Evolutionary conservation across 1,140 invertebrate genomes (phyloP).

Genomic region (Brachionus asplanchnoidis): DNA sequence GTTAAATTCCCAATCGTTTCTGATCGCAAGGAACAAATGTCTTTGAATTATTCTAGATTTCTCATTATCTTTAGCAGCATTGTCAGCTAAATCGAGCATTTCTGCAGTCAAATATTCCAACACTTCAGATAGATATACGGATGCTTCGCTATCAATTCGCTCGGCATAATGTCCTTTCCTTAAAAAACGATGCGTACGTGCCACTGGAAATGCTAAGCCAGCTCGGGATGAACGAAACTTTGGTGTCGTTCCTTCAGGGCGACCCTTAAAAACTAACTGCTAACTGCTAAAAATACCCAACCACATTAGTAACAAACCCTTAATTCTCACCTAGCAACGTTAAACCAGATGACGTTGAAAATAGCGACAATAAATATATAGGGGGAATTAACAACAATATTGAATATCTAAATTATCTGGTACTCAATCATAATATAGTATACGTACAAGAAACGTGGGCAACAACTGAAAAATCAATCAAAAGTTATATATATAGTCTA

Average conservation of each 20-base stretch:
- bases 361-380: too few species aligned
- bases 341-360: too few species aligned
- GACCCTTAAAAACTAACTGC: too few species aligned
- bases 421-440: too few species aligned
- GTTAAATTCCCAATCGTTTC: conserved; percentile 57
- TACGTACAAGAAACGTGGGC: too few species aligned
- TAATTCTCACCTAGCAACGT: too few species aligned
- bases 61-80: conserved; percentile 66
- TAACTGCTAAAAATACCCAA: too few species aligned
- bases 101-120: conserved; percentile 56
- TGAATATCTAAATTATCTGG: too few species aligned
- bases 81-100: conserved; percentile 63
- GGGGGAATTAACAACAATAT: too few species aligned
- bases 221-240: conserved; percentile 47
- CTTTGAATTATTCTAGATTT: conserved; percentile 60
- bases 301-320: too few species aligned
- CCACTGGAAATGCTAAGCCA: conserved; percentile 67
- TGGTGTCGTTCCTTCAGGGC: conserved; percentile 45
- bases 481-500: too few species aligned
- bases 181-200: conserved; percentile 57
- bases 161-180: conserved; percentile 52
- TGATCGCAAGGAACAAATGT: conserved; percentile 59
- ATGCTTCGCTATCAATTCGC: conserved; percentile 49
- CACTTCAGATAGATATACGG: conserved; percentile 55
- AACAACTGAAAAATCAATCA: too few species aligned